Base-by-base conservation (phyloP, 2,113 vertebrate genomes). In the Strigops habroptila region DNA sequence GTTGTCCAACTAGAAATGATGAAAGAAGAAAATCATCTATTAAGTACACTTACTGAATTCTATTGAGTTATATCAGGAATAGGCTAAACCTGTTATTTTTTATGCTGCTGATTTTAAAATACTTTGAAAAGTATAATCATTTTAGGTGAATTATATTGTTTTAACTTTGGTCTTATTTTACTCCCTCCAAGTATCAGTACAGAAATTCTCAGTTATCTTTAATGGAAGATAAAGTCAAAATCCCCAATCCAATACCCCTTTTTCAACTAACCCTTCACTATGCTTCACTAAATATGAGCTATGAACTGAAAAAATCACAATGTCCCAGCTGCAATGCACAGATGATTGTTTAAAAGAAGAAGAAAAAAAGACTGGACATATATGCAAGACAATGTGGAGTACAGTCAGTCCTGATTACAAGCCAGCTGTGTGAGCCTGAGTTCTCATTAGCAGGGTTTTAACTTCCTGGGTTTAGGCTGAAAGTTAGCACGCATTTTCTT, bases 361-460 rank as follows among this genome's bases (percentile, higher is more conserved):
- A 87, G 5, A 39, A 88, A 79, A 79, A 88, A 74, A 41, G 8
- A 37, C 10, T 80, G 46, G 9, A 74, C 78, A 35, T 70, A 76
- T 78, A 19, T 74, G 62, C 51, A 91, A 82, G 79, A 90, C 51
- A 86, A 78, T 51, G 69, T 51, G 73, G 52, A 93, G 62, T 75
- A 93, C 76, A 94, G 73, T 94, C 88, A 83, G 33, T 48, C 43
- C 51, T 88, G 85, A 86, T 74, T 63, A 86, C 28, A 86, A 74
- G 79, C 51, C 91, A 96, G 75, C 64, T 97, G 51, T 41, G 35
- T 18, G 62, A 88, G 69, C 60, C 1, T 76, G 73, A 91, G 86
- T 41, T 79, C 52, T 71, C 62, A 55, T 75, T 86, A 86, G 39
- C 19, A 62, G 13, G 11, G 35, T 22, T 92, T 90, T 81, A 91